A percentile compares a stretch with the other conserved stretches of the same genome.
Conservation (phyloP, 2,888 invertebrate genomes). For the Perdita meconis region DNA sequence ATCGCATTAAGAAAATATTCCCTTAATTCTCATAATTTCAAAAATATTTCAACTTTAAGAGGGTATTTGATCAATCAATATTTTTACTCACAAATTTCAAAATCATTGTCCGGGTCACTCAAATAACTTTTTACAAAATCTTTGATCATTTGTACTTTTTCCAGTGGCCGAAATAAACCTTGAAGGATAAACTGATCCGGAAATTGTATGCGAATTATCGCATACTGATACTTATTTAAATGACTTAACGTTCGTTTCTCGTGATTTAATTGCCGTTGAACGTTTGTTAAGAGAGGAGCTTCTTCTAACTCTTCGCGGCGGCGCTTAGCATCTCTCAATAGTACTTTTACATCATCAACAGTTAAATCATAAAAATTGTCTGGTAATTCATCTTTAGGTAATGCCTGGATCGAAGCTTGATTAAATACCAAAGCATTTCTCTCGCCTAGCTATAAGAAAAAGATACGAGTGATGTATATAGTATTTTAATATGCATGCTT, state of each 20-base stretch:
- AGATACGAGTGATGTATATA: slow-evolving; percentile 6
- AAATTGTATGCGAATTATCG: slow-evolving; percentile 93
- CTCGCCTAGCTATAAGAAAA: slow-evolving; percentile 87
- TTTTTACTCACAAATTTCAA: slow-evolving; percentile 90
- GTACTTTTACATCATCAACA: slow-evolving; percentile 91
- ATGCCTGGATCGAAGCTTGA: slow-evolving; percentile 85
- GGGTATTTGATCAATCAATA: neutral
- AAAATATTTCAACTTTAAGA: neutral
- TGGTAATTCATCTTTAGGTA: slow-evolving; percentile 89
- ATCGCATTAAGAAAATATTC: neutral
- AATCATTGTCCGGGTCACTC: slow-evolving; percentile 87
- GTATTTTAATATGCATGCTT: neutral
- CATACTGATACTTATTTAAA: slow-evolving; percentile 89
- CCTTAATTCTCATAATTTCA: neutral
- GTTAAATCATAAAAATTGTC: slow-evolving; percentile 96
- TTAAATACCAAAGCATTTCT: slow-evolving; percentile 91
- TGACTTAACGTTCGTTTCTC: slow-evolving; percentile 86
- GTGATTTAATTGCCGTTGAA: slow-evolving; percentile 87
- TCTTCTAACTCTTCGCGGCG: slow-evolving; percentile 88
- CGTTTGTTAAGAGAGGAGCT: slow-evolving; percentile 89
- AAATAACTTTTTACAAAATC: slow-evolving; percentile 91
- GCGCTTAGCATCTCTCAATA: slow-evolving; percentile 90
- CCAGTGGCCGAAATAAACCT: slow-evolving; percentile 92
- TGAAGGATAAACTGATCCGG: slow-evolving; percentile 94
- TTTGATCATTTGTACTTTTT: slow-evolving; percentile 89